These are phyloP conservation scores for Bombus confusus DNA, from an alignment of 1,140 invertebrate genomes.

Conservation along the genomic window DNA sequence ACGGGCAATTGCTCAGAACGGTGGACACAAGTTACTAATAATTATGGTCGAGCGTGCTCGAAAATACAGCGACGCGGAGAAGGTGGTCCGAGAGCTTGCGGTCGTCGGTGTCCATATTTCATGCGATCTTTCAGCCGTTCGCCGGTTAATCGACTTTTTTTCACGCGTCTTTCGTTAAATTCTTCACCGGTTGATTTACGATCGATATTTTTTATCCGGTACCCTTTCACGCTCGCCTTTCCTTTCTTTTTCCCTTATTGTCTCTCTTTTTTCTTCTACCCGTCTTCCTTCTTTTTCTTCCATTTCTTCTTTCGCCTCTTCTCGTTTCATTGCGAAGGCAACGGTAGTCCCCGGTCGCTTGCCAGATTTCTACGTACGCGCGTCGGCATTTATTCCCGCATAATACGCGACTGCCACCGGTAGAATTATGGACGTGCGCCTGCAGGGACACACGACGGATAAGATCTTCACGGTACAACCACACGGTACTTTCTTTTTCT, in stretches of 20 bases:
- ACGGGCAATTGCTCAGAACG: neutral
- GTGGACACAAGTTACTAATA: neutral
- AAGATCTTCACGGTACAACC: constrained; percentile 43
- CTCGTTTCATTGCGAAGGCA: neutral
- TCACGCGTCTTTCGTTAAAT: constrained; percentile 43
- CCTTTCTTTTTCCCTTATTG: neutral
- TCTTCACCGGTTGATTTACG: constrained; percentile 43
- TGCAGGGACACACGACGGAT: constrained; percentile 44
- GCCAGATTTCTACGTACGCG: constrained; percentile 36
- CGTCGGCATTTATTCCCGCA: constrained; percentile 52
- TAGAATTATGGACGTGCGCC: constrained; percentile 47
- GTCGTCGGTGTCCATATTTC: constrained; percentile 18
- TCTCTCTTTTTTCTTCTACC: neutral
- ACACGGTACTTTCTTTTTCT: constrained; percentile 35
- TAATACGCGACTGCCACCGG: constrained; percentile 41
- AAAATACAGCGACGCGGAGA: neutral
- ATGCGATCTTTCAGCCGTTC: constrained; percentile 13
- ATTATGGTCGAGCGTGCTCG: neutral
- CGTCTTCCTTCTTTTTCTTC: neutral
- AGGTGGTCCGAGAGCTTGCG: neutral
- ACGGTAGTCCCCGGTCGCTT: constrained; percentile 18
- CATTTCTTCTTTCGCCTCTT: neutral
- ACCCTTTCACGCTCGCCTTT: neutral
- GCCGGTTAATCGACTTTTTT: constrained; percentile 33
- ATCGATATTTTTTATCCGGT: constrained; percentile 21